phyloP scores from a whole-genome alignment of 92 coral and sea anemone genomes.

The Meandrina meandrites region DNA sequence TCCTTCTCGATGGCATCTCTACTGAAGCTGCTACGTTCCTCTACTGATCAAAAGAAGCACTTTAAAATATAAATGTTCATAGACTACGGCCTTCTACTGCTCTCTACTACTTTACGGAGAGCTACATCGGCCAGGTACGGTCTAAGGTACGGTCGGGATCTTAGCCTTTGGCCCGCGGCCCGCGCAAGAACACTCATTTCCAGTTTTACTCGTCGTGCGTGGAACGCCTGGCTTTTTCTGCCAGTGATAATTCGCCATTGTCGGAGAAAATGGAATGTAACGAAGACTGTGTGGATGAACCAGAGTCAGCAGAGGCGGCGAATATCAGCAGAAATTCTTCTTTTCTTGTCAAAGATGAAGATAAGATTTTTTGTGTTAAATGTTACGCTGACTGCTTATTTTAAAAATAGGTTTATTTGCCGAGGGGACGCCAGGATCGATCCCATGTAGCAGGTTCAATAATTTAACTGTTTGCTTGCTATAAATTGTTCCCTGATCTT shows the following conservation, averaged over 20 bases:
- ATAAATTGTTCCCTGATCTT: background rate
- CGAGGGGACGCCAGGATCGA: too few relatives aligned
- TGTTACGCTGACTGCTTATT: too few relatives aligned
- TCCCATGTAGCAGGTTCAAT: background rate
- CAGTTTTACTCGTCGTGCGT: background rate
- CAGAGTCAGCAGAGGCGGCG: constrained; percentile 1
- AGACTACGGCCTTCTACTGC: background rate
- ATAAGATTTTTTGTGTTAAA: background rate
- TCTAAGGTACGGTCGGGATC: too few relatives aligned
- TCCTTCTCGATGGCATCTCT: background rate
- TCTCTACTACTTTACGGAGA: background rate
- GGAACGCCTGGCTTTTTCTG: background rate
- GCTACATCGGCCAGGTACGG: background rate
- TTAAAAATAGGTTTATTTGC: too few relatives aligned
- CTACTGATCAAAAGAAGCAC: background rate
- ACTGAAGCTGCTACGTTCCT: background rate
- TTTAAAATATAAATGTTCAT: background rate
- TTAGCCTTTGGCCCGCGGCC: background rate
- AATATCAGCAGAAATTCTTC: constrained; percentile 1
- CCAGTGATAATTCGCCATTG: background rate
- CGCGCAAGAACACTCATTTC: background rate
- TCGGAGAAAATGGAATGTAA: constrained; percentile 4
- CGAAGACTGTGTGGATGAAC: background rate
- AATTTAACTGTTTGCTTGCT: background rate
- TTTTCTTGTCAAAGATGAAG: constrained; percentile 22